Conservation (phyloP, 2,797 vertebrate genomes). For the Setipinna tenuifilis region DNA sequence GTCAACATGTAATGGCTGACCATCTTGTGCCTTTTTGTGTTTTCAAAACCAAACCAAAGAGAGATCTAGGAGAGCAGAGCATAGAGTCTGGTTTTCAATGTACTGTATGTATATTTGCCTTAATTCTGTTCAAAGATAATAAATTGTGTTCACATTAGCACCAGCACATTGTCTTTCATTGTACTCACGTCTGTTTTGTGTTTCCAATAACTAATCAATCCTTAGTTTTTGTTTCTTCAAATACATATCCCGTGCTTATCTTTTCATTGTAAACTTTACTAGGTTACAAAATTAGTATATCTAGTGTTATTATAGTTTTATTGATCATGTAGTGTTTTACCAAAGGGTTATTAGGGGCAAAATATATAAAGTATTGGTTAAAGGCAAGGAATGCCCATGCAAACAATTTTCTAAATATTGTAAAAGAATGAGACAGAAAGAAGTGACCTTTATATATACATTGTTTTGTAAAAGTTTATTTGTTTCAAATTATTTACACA, state of each 20-base stretch:
- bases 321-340: background rate
- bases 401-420: background rate
- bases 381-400: background rate
- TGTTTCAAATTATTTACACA: slow-evolving; percentile 59
- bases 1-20: background rate
- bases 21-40: slow-evolving; percentile 2
- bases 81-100: background rate
- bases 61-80: background rate
- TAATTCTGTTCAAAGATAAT: slow-evolving; percentile 18
- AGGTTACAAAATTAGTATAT: too few species aligned
- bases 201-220: background rate
- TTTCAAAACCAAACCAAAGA: slow-evolving; percentile 18
- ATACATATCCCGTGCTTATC: background rate
- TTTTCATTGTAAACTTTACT: slow-evolving; percentile 19
- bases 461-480: slow-evolving; percentile 44
- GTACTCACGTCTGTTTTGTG: background rate
- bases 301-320: too few species aligned
- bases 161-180: background rate
- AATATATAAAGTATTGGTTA: background rate
- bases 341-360: background rate
- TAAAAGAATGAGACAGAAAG: background rate
- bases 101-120: slow-evolving; percentile 22
- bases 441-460: background rate
- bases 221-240: background rate
- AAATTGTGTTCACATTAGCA: background rate